phyloP scores from a whole-genome alignment of 2,797 vertebrate species.

The Tangara arthus region DNA sequence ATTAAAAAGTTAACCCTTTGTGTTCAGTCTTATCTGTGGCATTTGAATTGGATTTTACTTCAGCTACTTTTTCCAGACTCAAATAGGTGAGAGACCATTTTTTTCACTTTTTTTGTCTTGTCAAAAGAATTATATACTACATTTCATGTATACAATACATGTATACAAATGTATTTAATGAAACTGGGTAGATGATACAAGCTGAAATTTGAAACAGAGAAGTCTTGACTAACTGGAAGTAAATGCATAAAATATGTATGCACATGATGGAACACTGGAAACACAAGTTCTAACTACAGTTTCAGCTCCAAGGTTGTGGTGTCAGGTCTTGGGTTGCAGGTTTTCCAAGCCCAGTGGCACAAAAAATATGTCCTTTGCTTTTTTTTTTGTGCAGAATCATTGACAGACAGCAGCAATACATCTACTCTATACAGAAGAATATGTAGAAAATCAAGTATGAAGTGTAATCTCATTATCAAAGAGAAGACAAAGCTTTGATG shows the following conservation, averaged over 20 bases:
- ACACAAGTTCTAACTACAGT: neutral
- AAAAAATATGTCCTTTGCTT: neutral
- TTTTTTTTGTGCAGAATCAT: neutral
- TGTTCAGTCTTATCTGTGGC: neutral
- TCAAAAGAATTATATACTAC: neutral
- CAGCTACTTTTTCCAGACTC: neutral
- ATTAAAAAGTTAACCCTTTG: neutral
- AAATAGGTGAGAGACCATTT: neutral
- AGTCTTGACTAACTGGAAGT: neutral
- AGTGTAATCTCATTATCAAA: conserved; percentile 41
- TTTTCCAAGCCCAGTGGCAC: neutral
- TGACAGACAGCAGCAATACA: neutral
- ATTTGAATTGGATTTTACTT: neutral
- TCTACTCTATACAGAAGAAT: neutral
- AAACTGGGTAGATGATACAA: neutral
- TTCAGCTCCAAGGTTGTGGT: neutral
- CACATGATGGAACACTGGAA: neutral
- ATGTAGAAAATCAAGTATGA: neutral
- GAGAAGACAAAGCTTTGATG: conserved; percentile 35
- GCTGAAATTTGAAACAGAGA: neutral
- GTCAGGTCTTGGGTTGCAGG: neutral
- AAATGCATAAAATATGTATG: neutral
- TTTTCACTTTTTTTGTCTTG: neutral
- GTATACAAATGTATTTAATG: neutral
- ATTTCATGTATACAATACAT: neutral